Conservation (phyloP, 2,888 invertebrate species). For the Glaucopsyche alexis region DNA sequence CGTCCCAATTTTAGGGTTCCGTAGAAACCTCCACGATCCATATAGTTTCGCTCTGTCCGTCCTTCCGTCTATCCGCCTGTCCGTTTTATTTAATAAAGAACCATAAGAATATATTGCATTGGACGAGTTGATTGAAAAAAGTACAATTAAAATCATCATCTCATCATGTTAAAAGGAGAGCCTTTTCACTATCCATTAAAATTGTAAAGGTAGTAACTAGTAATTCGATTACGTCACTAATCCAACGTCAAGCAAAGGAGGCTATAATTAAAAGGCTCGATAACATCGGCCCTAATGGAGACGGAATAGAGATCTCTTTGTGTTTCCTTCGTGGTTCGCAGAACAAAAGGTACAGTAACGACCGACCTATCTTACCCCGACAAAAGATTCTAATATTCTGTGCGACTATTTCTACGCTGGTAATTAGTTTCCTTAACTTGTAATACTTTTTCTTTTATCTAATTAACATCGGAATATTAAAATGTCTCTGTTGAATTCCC, state of each 20-base stretch:
- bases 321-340: slow-evolving; percentile 35
- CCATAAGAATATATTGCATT: no score
- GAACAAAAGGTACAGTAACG: slow-evolving; percentile 42
- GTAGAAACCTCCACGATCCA: no score
- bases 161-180: no score
- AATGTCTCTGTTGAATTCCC: background rate
- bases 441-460: slow-evolving; percentile 26
- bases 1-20: no score
- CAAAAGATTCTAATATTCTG: slow-evolving; percentile 48
- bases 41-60: no score
- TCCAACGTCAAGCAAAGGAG: slow-evolving; percentile 21
- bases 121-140: no score
- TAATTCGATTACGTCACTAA: background rate
- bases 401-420: slow-evolving; percentile 39
- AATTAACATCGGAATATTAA: slow-evolving; percentile 12
- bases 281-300: slow-evolving; percentile 33
- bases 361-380: slow-evolving; percentile 38
- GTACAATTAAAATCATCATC: no score
- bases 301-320: slow-evolving; percentile 37
- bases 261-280: slow-evolving; percentile 33
- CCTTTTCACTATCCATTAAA: no score
- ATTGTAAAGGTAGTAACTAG: no score
- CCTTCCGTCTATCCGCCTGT: no score
- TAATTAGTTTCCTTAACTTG: slow-evolving; percentile 27
- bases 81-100: no score